Evolutionary conservation across 2,888 invertebrate species (phyloP).

Genomic region (Tetrapedia diversipes): DNA sequence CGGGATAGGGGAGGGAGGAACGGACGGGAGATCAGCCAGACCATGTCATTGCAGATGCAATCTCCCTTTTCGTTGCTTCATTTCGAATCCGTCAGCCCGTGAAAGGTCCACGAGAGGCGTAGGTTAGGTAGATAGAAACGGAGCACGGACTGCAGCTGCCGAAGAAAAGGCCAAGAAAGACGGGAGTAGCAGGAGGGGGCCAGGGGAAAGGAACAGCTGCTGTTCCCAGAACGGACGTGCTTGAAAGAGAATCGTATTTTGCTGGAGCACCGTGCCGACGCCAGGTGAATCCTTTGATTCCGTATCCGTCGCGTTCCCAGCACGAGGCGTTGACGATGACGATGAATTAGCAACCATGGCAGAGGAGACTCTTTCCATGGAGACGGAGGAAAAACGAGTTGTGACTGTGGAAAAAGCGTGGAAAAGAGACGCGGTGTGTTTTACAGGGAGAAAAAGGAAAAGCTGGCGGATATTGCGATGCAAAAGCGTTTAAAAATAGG

Average conservation of each 20-base stretch:
- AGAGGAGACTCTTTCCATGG: background rate
- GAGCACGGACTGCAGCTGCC: constrained; percentile 66
- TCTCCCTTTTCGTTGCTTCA: constrained; percentile 37
- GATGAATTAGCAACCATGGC: constrained; percentile 22
- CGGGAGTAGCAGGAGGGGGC: constrained; percentile 39
- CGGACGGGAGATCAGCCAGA: background rate
- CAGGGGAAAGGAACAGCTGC: constrained; percentile 70
- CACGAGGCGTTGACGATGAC: background rate
- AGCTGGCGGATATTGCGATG: background rate
- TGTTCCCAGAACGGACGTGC: constrained; percentile 64
- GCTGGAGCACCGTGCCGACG: constrained; percentile 21
- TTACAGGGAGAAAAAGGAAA: background rate
- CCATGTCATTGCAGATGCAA: constrained; percentile 35
- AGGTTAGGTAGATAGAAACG: constrained; percentile 27
- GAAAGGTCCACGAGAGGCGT: constrained; percentile 59
- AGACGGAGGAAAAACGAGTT: background rate
- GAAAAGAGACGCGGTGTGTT: background rate
- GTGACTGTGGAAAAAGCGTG: background rate
- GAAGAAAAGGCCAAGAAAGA: constrained; percentile 55
- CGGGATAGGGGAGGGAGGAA: background rate
- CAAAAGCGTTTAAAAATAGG: constrained; percentile 39
- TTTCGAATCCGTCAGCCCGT: constrained; percentile 51
- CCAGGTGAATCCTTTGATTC: constrained; percentile 62
- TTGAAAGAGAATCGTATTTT: constrained; percentile 51
- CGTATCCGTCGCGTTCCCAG: background rate